A percentile compares a stretch with the other conserved stretches of the same genome.
Evolutionary conservation across 2,797 vertebrate genomes (phyloP).

Genomic region (Pogoniulus pusillus): DNA sequence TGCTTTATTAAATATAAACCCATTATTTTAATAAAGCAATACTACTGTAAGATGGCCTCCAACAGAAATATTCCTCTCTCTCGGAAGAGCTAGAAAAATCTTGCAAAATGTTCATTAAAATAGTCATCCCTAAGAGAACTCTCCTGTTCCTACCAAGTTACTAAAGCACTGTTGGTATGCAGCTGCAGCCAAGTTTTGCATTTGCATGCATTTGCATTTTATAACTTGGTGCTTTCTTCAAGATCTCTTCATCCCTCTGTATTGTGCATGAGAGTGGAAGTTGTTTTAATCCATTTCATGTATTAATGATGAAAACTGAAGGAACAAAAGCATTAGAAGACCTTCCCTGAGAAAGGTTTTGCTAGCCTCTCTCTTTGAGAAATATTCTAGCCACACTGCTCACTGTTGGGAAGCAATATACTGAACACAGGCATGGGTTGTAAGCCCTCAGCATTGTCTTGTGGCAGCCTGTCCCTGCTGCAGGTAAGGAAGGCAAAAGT

Average conservation of each 20-base stretch:
- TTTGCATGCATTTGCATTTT: background rate
- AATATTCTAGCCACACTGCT: background rate
- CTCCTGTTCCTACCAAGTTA: background rate
- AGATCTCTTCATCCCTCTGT: background rate
- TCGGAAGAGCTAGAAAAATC: background rate
- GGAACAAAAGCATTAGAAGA: background rate
- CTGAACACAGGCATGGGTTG: background rate
- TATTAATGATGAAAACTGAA: background rate
- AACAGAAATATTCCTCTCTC: background rate
- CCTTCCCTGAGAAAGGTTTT: background rate
- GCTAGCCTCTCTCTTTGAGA: background rate
- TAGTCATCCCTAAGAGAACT: background rate
- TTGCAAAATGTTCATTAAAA: background rate
- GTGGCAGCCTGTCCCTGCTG: background rate
- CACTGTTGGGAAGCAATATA: background rate
- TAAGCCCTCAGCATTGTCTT: background rate
- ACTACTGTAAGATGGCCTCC: background rate
- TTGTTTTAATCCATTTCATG: accelerated
- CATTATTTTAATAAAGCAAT: background rate
- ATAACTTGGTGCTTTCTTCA: background rate
- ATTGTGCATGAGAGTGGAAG: background rate
- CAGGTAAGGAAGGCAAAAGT: accelerated
- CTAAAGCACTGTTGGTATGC: background rate
- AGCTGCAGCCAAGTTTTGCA: background rate
- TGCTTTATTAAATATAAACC: background rate